Evolutionary conservation across 2,797 vertebrate species (phyloP).

Genomic region (Urocyon cinereoargenteus): DNA sequence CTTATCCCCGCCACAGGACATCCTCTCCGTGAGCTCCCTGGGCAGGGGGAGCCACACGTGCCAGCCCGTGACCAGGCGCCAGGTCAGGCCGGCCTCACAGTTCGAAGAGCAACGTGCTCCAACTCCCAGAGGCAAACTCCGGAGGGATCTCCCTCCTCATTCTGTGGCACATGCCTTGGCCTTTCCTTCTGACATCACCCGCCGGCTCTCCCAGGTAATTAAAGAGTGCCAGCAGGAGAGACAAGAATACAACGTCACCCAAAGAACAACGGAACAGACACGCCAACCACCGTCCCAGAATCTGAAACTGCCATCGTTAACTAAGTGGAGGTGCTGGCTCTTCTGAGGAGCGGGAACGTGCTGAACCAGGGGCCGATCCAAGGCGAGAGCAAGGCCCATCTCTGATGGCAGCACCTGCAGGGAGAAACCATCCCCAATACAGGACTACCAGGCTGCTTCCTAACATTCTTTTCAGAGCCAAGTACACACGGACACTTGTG

Average conservation of each 20-base stretch:
- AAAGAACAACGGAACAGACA: background rate
- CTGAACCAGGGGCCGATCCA: background rate
- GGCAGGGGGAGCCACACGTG: background rate
- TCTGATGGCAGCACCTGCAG: background rate
- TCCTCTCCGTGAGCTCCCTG: background rate
- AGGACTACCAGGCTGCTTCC: background rate
- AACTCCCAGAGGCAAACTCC: background rate
- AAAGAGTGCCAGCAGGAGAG: background rate
- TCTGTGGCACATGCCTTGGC: background rate
- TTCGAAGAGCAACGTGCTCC: background rate
- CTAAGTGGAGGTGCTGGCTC: background rate
- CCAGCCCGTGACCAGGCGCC: too few relatives aligned
- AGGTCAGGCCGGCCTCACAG: background rate
- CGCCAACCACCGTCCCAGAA: background rate
- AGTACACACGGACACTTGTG: background rate
- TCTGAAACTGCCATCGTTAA: background rate
- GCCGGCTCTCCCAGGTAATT: background rate
- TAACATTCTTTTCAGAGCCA: background rate
- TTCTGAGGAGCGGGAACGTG: too few relatives aligned
- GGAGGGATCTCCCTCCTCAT: background rate
- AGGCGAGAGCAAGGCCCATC: background rate
- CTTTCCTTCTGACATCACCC: background rate
- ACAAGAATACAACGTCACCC: background rate
- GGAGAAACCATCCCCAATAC: background rate
- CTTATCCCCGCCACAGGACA: accelerated